A percentile compares a stretch with the other conserved stretches of the same genome.
Conservation (phyloP, 2,113 vertebrate species). For the Pedetes capensis region DNA sequence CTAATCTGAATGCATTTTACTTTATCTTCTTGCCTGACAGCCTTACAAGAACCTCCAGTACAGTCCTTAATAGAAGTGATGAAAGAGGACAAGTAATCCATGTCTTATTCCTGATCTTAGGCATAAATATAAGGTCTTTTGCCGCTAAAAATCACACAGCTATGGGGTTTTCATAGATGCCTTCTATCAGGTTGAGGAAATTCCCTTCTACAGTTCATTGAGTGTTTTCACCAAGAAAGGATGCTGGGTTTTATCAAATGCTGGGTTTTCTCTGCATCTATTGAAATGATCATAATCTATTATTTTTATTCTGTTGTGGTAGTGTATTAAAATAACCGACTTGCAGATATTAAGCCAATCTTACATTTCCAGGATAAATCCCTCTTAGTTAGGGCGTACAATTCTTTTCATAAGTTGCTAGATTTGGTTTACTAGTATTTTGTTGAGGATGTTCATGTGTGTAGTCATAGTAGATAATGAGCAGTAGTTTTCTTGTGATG, state of each 20-base stretch:
- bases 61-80: not conserved
- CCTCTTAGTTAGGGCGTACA: not conserved
- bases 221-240: not conserved
- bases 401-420: not conserved
- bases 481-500: not conserved
- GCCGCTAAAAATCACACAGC: not conserved
- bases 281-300: not conserved
- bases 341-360: not conserved
- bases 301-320: not conserved
- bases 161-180: not conserved
- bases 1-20: not conserved
- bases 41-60: not conserved
- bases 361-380: not conserved
- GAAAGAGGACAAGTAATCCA: not conserved
- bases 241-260: not conserved
- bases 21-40: not conserved
- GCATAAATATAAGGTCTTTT: not conserved
- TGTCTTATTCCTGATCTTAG: not conserved
- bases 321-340: not conserved
- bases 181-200: not conserved
- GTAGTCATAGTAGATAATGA: not conserved
- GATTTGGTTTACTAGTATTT: not conserved
- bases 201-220: not conserved
- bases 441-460: not conserved
- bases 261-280: not conserved